Base-by-base conservation (phyloP, 2,797 vertebrate species). In the Xiphorhynchus erythropygius region DNA sequence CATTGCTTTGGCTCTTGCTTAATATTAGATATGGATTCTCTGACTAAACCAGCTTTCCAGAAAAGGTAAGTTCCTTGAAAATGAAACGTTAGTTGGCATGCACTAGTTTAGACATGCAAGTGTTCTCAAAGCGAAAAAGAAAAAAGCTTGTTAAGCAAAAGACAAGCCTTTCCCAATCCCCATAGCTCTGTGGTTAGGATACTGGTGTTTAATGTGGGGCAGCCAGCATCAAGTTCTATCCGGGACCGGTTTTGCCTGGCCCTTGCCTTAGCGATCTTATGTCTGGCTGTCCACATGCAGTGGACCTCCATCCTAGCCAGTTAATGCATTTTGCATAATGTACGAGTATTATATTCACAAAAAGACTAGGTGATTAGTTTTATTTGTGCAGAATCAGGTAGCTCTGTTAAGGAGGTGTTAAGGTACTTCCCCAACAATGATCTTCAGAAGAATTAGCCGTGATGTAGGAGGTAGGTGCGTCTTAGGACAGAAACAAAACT, bases 61-160 rank as follows among this genome's bases (percentile, higher is more conserved):
- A 84, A 94, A 90, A 89, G 30, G 2, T 33, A 46, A 74, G 47
- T 60, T 73, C 41, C 55, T 47, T 86, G 73, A 28, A 89, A 87
- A 33, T 33, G 18, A 89, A 91, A 82, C 3, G 13, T 57, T 47
- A 15, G 13, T 68, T 74, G 73, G 19, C 39, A 64, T 28, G 65
- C 52, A 59, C 79, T 68, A 78, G 46, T 87, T 91, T 47, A 70
- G 89, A 74, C 69, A 75, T 25, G 53, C 30, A 74, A 64, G 33
- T 18, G 6, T 77, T 93, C 56, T 68, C 57, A 50, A 47, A 89
- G 47, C 74, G 87, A 32, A 63, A 73, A 87, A 37, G 37, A 46
- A 87, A 80, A 79, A 62, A 49, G 28, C 71, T 56, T 68, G 39
- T 46, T 65, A 93, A 90, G 41, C 64, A 60, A 70, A 87, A 83